Evolutionary conservation across 2,113 vertebrate genomes (phyloP).

Genomic region (Brienomyrus longianalis): DNA sequence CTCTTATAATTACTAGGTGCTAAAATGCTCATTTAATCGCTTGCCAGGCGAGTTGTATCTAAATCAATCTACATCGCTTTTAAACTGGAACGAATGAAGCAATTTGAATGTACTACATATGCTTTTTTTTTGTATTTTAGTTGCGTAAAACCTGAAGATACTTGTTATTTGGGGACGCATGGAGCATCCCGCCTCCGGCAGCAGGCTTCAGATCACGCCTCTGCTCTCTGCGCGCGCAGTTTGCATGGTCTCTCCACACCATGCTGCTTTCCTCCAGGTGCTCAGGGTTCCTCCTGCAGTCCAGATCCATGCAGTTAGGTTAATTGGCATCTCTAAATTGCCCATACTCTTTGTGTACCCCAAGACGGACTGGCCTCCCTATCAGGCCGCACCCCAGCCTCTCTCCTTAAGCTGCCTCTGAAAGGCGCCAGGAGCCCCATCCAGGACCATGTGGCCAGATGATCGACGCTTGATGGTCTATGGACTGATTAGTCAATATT

Average conservation of each 20-base stretch:
- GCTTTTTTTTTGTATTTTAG: neutral
- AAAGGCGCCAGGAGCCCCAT: neutral
- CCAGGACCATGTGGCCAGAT: neutral
- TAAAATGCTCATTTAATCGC: neutral
- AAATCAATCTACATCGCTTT: neutral
- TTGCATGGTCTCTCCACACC: neutral
- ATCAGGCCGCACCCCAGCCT: neutral
- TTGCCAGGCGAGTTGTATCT: neutral
- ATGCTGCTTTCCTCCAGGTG: neutral
- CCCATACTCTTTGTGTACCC: neutral
- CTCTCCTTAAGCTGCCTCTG: neutral
- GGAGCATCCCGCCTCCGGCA: neutral
- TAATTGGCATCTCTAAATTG: neutral
- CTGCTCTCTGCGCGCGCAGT: neutral
- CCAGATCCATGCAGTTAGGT: neutral
- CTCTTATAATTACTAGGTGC: neutral
- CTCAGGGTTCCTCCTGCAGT: neutral
- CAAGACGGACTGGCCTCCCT: neutral
- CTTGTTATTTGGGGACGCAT: neutral
- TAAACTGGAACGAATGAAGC: neutral
- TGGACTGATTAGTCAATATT: neutral
- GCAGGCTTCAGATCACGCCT: neutral
- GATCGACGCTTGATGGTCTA: neutral
- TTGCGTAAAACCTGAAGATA: neutral
- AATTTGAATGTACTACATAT: neutral